Evolutionary conservation across 2,113 vertebrate genomes (phyloP).

Genomic region (Orientallactaga bullata): DNA sequence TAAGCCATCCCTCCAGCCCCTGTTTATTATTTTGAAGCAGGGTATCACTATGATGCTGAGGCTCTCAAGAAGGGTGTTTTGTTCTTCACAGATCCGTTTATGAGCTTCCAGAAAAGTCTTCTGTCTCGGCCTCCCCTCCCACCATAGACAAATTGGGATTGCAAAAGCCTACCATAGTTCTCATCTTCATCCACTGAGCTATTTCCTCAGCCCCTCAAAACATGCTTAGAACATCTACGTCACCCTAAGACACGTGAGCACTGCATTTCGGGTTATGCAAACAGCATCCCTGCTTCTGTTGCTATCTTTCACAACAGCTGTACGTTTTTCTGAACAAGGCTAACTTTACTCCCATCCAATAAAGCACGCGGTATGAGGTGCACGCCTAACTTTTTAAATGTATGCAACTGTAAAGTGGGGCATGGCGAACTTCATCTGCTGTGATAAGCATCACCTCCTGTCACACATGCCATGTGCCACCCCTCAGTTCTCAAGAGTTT

Average conservation of each 20-base stretch:
- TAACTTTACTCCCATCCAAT: not conserved
- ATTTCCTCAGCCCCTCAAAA: not conserved
- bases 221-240: not conserved
- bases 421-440: not conserved
- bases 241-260: not conserved
- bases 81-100: too few species aligned
- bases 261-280: not conserved
- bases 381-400: not conserved
- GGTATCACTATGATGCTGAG: not conserved
- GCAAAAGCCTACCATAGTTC: too few species aligned
- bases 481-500: constrained; percentile 46
- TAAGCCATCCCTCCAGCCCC: too few species aligned
- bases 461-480: not conserved
- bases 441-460: not conserved
- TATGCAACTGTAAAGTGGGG: not conserved
- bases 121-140: too few species aligned
- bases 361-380: not conserved
- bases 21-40: not conserved
- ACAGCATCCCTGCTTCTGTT: not conserved
- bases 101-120: too few species aligned
- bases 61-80: too few species aligned
- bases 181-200: too few species aligned
- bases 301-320: not conserved
- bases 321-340: not conserved
- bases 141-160: too few species aligned